Evolutionary conservation across 1,140 invertebrate species (phyloP).

Genomic region (Nymphalis io): DNA sequence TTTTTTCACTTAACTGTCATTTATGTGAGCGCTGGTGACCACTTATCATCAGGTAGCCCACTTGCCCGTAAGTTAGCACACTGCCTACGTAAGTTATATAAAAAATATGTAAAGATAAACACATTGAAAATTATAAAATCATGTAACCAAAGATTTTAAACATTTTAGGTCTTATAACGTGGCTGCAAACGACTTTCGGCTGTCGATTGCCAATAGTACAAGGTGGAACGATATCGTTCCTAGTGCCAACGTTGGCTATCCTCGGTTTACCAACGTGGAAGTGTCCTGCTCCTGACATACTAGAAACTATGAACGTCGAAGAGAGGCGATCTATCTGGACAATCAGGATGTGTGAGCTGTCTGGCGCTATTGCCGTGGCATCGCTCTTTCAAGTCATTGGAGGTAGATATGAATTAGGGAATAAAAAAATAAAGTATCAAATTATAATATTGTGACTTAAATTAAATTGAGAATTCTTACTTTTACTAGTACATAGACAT

Average conservation of each 20-base stretch:
- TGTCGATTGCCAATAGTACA: conserved; percentile 84
- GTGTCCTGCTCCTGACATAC: conserved; percentile 83
- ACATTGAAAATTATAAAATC: too few relatives aligned
- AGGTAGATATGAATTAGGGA: conserved; percentile 79
- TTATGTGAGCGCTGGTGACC: too few relatives aligned
- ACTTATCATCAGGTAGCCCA: too few relatives aligned
- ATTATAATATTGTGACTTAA: too few relatives aligned
- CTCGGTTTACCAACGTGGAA: conserved; percentile 88
- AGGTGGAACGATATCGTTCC: conserved; percentile 92
- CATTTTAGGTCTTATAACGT: conserved; percentile 86
- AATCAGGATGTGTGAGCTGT: conserved; percentile 89
- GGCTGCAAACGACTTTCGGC: conserved; percentile 90
- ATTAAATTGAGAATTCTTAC: too few relatives aligned
- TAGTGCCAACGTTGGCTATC: conserved; percentile 92
- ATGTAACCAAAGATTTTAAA: too few relatives aligned
- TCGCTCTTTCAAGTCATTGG: conserved; percentile 89
- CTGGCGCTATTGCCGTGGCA: conserved; percentile 92
- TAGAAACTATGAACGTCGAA: conserved; percentile 82
- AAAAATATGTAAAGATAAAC: too few relatives aligned
- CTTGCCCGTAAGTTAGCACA: too few relatives aligned
- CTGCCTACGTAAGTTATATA: too few relatives aligned
- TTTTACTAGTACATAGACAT: too few relatives aligned
- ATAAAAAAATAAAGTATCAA: not conserved
- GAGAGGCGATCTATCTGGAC: conserved; percentile 87
- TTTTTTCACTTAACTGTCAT: too few relatives aligned